Evolutionary conservation across 2,888 invertebrate genomes (phyloP), one percentile per base, ranked within the genome.

Genomic region (Hemaris fuciformis): DNA sequence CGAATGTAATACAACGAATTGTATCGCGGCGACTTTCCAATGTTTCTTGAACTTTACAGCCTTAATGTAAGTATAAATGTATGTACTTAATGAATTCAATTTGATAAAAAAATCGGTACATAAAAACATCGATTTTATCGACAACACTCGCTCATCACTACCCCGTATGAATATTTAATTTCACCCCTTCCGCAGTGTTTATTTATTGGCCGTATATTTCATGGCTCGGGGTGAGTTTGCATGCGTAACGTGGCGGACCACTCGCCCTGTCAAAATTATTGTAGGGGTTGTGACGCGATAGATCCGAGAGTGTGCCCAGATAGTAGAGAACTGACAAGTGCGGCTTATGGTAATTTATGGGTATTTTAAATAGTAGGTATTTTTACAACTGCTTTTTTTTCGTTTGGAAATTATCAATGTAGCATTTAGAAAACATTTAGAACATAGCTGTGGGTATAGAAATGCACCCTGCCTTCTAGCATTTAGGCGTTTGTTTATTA

Each of bases 121-220:
- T 13, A 57, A 38, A 57, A 22, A 18, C 38, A 22, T 4, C 31
- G 46, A 46, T 59, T 46, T 5, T 38, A 41, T 3, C 31, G 46
- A 46, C 59, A 46, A 59, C n/a, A 45, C 8, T 22, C 57, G 46
- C 48, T 23, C 31, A 56, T 31, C 59, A 15, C 59, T 59, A 62
- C 65, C 66, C 68, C 67, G 71, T 81, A 89, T 91, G 89, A 90
- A 92, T 91, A 91, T 91, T 90, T 91, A 89, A 90, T 88, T 87
- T 88, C 88, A 90, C 90, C 91, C 91, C 90, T 88, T 88, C 86
- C 82, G 77, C 79, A 80, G 81, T 86, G 86, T 91, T 90, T 92
- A 91, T 91, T 92, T 91, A 92, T 92, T 89, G 89, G 89, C 80
- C 87, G 85, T 91, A 91, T 91, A 91, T 91, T 91, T 91, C 90